Evolutionary conservation across 1,140 invertebrate genomes (phyloP).

Genomic region (Potamilus streckersoni): DNA sequence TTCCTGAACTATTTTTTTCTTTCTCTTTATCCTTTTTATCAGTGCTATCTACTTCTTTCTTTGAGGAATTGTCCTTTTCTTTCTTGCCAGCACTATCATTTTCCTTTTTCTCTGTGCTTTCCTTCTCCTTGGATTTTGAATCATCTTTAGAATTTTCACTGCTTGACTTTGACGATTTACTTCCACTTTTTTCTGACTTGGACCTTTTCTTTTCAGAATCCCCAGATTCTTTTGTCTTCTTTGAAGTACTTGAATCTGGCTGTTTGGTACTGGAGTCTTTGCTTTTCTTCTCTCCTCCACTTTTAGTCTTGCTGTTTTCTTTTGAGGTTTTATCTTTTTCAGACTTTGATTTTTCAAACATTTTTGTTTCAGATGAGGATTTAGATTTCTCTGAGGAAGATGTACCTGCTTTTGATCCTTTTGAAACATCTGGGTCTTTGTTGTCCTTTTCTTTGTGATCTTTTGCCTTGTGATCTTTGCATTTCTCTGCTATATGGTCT

Average conservation of each 20-base stretch:
- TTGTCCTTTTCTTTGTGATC: no score
- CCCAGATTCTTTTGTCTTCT: slow-evolving; percentile 9
- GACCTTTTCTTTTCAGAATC: slow-evolving; percentile 21
- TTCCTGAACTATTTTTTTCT: slow-evolving; percentile 30
- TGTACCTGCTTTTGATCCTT: background rate
- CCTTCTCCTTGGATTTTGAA: slow-evolving; percentile 23
- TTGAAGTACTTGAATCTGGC: slow-evolving; percentile 6
- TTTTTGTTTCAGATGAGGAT: slow-evolving; percentile 10
- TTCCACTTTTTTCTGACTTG: slow-evolving; percentile 22
- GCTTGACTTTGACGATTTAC: slow-evolving; percentile 7
- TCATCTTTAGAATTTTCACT: slow-evolving; percentile 8
- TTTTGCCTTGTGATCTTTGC: no score
- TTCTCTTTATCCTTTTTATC: slow-evolving; percentile 26
- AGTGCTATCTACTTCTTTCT: background rate
- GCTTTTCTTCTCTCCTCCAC: slow-evolving; percentile 35
- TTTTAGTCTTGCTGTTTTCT: slow-evolving; percentile 46
- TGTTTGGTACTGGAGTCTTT: slow-evolving; percentile 19
- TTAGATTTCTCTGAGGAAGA: background rate
- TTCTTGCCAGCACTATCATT: slow-evolving; percentile 35
- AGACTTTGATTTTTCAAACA: slow-evolving; percentile 21
- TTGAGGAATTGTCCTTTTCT: slow-evolving; percentile 21
- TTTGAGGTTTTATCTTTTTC: slow-evolving; percentile 39
- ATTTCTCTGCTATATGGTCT: no score
- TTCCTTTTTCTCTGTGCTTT: slow-evolving; percentile 29
- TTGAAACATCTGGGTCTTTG: slow-evolving; percentile 12